Conservation (phyloP, 2,797 vertebrate species). For the Poeciliopsis paucimaculata region DNA sequence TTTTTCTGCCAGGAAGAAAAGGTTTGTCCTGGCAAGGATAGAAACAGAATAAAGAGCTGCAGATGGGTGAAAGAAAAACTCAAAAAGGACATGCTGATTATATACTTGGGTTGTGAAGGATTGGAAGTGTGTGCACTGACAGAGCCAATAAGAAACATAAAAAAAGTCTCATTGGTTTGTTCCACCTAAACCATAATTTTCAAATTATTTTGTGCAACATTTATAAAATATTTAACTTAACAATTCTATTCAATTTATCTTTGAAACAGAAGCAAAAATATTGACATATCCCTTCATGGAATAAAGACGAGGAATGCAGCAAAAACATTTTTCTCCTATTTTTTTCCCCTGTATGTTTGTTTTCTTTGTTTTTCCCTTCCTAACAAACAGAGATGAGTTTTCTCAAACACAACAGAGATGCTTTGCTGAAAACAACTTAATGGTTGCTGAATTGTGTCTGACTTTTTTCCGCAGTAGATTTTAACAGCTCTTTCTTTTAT, state of each 20-base stretch:
- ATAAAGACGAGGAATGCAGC: background rate
- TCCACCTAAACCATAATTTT: background rate
- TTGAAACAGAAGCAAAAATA: background rate
- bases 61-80: constrained; percentile 43
- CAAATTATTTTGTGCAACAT: background rate
- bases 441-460: background rate
- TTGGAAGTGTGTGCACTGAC: constrained; percentile 23
- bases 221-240: background rate
- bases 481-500: constrained; percentile 14
- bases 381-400: constrained; percentile 1
- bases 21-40: constrained; percentile 59
- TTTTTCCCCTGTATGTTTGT: background rate
- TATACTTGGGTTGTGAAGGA: constrained; percentile 47
- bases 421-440: background rate
- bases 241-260: background rate
- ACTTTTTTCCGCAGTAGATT: background rate
- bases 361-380: background rate
- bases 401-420: background rate
- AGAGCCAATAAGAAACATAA: background rate
- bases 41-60: constrained; percentile 39
- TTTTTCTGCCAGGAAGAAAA: constrained; percentile 56
- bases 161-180: background rate
- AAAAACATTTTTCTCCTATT: background rate
- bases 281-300: background rate
- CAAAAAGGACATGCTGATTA: constrained; percentile 57